These are phyloP conservation scores for Seira ritae DNA, from an alignment of 2,888 invertebrate genomes.

Conservation along the genomic window DNA sequence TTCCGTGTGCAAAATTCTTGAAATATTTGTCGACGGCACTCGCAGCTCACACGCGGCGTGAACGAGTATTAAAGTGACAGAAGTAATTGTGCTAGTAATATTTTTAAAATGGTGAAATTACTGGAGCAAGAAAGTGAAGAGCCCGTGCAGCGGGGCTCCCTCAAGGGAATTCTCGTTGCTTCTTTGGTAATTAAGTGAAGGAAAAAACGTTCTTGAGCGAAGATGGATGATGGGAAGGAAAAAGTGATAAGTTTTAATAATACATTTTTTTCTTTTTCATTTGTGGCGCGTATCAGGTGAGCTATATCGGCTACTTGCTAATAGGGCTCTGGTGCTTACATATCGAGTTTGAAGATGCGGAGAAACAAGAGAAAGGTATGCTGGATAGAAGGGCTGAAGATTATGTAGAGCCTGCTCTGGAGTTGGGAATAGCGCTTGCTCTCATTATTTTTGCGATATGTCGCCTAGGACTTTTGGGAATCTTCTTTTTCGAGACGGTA, in stretches of 20 bases:
- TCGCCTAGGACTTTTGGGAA: conserved; percentile 38
- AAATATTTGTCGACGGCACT: too few relatives aligned
- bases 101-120: conserved; percentile 53
- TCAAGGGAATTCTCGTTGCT: conserved; percentile 22
- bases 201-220: too few relatives aligned
- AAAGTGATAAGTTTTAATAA: neutral
- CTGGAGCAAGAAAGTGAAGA: conserved; percentile 29
- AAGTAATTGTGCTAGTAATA: too few relatives aligned
- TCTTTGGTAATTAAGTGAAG: conserved; percentile 33
- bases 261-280: neutral
- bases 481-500: conserved; percentile 52
- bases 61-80: too few relatives aligned
- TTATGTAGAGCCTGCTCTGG: conserved; percentile 38
- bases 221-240: too few relatives aligned
- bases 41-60: too few relatives aligned
- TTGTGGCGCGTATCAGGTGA: conserved; percentile 22
- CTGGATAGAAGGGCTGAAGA: conserved; percentile 30
- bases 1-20: too few relatives aligned
- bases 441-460: conserved; percentile 34
- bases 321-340: conserved; percentile 49
- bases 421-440: conserved; percentile 38
- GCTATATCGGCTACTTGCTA: conserved; percentile 50
- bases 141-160: conserved; percentile 18
- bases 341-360: conserved; percentile 51
- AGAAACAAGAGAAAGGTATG: conserved; percentile 34